Conservation (phyloP, 2,797 vertebrate genomes). For the Tokudaia muenninki region DNA sequence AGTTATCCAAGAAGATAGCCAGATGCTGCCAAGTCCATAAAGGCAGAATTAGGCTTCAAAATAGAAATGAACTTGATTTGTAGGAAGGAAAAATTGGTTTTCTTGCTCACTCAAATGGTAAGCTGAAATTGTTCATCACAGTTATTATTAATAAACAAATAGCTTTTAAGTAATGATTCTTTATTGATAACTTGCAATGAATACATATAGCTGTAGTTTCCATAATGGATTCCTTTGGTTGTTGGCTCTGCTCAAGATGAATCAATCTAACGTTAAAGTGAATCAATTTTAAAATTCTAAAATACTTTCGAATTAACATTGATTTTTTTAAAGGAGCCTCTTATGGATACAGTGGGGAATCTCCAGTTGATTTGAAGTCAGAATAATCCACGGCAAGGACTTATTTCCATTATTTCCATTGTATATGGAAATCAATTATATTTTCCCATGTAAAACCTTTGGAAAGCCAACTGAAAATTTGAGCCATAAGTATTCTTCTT, state of each 20-base stretch:
- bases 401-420: slow-evolving; percentile 67
- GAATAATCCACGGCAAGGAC: slow-evolving; percentile 66
- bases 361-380: slow-evolving; percentile 78
- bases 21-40: background rate
- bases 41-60: background rate
- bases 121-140: background rate
- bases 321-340: slow-evolving; percentile 63
- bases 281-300: slow-evolving; percentile 76
- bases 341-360: slow-evolving; percentile 55
- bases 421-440: slow-evolving; percentile 76
- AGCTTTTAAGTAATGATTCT: slow-evolving; percentile 16
- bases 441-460: slow-evolving; percentile 75
- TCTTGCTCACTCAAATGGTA: slow-evolving; percentile 30
- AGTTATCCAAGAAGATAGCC: background rate
- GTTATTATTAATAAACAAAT: slow-evolving; percentile 24
- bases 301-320: slow-evolving; percentile 74
- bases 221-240: slow-evolving; percentile 6
- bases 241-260: slow-evolving; percentile 55
- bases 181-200: background rate
- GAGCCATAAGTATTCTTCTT: slow-evolving; percentile 65
- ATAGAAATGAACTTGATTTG: background rate
- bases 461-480: slow-evolving; percentile 75
- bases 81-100: slow-evolving; percentile 47
- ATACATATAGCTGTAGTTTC: slow-evolving; percentile 45
- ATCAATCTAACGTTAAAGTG: slow-evolving; percentile 59